These are phyloP conservation scores for Pteromalus puparum DNA, from an alignment of 1,140 invertebrate genomes.

Conservation along the genomic window DNA sequence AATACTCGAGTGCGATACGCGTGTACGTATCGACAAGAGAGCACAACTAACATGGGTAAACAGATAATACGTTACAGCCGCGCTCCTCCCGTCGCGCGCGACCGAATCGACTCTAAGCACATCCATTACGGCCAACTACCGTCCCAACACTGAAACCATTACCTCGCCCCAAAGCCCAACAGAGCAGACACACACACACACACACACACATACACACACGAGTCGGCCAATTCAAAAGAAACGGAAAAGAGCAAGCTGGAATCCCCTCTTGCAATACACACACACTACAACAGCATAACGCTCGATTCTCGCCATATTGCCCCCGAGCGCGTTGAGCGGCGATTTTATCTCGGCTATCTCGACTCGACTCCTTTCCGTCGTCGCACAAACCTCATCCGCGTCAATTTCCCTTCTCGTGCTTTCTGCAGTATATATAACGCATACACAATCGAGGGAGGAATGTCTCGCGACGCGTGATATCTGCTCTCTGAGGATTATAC, in stretches of 20 bases:
- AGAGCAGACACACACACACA: not conserved
- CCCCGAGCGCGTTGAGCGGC: not conserved
- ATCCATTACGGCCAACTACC: slow-evolving; percentile 3
- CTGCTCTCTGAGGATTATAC: not conserved
- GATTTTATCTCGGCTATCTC: slow-evolving; percentile 39
- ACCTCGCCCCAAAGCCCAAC: not conserved
- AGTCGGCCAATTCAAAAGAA: not conserved
- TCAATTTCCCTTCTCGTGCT: slow-evolving; percentile 37
- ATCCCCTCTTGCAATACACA: not conserved
- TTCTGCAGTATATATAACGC: too few species aligned
- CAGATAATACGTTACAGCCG: not conserved
- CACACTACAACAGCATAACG: not conserved
- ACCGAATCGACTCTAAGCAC: slow-evolving; percentile 3
- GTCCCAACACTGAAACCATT: slow-evolving; percentile 1
- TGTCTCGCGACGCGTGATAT: slow-evolving; percentile 15
- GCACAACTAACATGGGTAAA: not conserved
- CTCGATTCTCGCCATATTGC: slow-evolving; percentile 13
- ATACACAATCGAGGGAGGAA: not conserved
- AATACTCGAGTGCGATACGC: too few species aligned
- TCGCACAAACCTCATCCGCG: slow-evolving; percentile 13
- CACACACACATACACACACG: not conserved
- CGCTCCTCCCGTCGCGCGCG: not conserved
- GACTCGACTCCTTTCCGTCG: not conserved
- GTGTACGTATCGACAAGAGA: not conserved
- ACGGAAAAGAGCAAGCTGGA: not conserved